Evolutionary conservation across 30 jellyfish, hydroid and myxozoan species (phyloP), one percentile per base, ranked within the genome.

Genomic region (Chrysaora quinquecirrha): DNA sequence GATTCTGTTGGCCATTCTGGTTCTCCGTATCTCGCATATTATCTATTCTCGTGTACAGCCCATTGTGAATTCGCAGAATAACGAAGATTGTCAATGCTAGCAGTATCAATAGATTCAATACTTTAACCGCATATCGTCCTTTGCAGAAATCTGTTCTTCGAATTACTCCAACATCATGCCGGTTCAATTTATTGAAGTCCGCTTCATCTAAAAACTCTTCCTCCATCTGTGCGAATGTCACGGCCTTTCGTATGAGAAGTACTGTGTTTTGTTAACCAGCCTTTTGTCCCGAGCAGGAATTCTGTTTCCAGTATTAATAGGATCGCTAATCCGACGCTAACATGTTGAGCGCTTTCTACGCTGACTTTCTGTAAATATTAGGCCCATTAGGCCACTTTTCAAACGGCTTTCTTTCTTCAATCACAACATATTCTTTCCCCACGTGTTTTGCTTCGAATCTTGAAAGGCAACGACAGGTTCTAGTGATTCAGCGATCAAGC

Each of bases 51-150:
- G 25, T 52, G 9, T 4, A 52, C 7, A 52, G 6, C 19, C 24
- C 29, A 20, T 52, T 52, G 29, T 20, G 24, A 20, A 52, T 52
- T 16, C 68, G 68, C 9, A 52, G 68, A 19, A 52, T 52, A 52
- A 52, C 68, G 29, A 52, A 52, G 9, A 25, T 52, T 52, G 27
- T 25, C 68, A 52, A 20, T 10, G 68, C 68, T 4, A 19, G 27
- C 19, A 52, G 68, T 9, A 52, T 52, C 68, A 52, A 52, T 20
- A 52, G 68, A 52, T 52, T 52, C 68, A 52, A 52, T 52, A 52
- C 68, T 19, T 52, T 52, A 4, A 52, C 29, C 68, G 68, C 25
- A 52, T 52, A 25, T 52, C 68, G 9, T 4, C 24, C 68, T 4
- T 20, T 9, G 19, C 24, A 52, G 9, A 2, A 25, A 16, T 52